Conservation (phyloP, 2,888 invertebrate species). For the Seira sanloemensis region DNA sequence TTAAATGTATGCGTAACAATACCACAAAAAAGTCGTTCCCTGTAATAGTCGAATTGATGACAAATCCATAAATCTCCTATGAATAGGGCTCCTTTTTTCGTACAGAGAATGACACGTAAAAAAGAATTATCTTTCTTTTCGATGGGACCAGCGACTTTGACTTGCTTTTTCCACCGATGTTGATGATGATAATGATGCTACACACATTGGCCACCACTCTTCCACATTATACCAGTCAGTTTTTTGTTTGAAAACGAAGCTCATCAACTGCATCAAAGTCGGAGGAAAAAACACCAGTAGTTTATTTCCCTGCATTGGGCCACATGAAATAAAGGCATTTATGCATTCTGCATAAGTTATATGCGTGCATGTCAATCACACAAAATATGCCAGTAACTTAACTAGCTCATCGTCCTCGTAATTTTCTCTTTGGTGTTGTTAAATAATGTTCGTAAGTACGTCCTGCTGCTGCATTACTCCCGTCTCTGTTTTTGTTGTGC, state of each 20-base stretch:
- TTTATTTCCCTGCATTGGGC: background rate
- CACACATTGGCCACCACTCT: background rate
- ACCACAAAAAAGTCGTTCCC: conserved; percentile 36
- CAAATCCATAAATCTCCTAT: conserved; percentile 57
- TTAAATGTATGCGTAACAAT: conserved; percentile 22
- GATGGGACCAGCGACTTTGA: background rate
- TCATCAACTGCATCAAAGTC: conserved; percentile 18
- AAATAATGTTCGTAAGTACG: conserved; percentile 45
- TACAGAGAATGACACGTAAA: conserved; percentile 49
- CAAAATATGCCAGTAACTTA: conserved; percentile 31
- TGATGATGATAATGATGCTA: too few species aligned
- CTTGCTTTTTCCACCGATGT: background rate
- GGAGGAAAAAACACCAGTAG: conserved; percentile 24
- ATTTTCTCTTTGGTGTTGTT: conserved; percentile 5
- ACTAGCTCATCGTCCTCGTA: conserved; percentile 16
- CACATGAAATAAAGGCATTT: conserved; percentile 5
- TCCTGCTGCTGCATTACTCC: conserved; percentile 60
- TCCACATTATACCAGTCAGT: conserved; percentile 38
- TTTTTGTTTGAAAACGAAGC: conserved; percentile 5
- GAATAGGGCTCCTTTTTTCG: conserved; percentile 34
- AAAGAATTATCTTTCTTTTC: conserved; percentile 17
- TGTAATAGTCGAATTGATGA: conserved; percentile 43
- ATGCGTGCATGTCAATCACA: conserved; percentile 73
- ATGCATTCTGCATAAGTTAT: conserved; percentile 36
- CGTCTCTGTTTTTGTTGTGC: conserved; percentile 59